These are phyloP conservation scores for Odontamblyopus rebecca DNA, from an alignment of 2,797 vertebrate species.

Conservation along the genomic window DNA sequence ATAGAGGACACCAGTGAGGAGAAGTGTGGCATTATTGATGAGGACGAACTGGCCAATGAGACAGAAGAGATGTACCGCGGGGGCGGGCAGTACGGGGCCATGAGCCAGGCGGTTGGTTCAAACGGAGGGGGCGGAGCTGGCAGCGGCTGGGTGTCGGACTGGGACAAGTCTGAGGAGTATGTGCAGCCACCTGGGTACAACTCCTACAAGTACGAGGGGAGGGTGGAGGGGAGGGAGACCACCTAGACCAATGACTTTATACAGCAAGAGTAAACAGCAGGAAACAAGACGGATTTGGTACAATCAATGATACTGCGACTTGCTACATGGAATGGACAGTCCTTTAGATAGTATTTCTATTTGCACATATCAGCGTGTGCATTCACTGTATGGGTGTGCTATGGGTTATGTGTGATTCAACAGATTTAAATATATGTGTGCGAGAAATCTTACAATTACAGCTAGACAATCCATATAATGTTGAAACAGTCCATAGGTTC, in stretches of 20 bases:
- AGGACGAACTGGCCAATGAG: slow-evolving; percentile 79
- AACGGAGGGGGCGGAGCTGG: slow-evolving; percentile 61
- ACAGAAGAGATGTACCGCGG: slow-evolving; percentile 77
- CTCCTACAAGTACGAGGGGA: slow-evolving; percentile 67
- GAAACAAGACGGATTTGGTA: slow-evolving; percentile 41
- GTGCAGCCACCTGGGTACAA: slow-evolving; percentile 74
- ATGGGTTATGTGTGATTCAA: slow-evolving; percentile 15
- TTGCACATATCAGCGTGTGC: slow-evolving; percentile 46
- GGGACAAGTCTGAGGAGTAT: slow-evolving; percentile 80
- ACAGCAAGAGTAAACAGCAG: slow-evolving; percentile 20
- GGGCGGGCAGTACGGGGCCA: slow-evolving; percentile 70
- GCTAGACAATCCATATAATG: not conserved
- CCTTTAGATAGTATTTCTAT: slow-evolving; percentile 53
- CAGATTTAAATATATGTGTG: slow-evolving; percentile 26
- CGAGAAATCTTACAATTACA: not conserved
- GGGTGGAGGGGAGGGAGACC: slow-evolving; percentile 61
- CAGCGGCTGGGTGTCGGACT: slow-evolving; percentile 75
- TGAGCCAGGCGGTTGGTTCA: slow-evolving; percentile 61
- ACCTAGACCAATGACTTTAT: slow-evolving; percentile 50
- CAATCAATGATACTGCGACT: slow-evolving; percentile 42
- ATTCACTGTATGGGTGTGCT: slow-evolving; percentile 31
- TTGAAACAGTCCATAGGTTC: not conserved
- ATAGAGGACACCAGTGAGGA: slow-evolving; percentile 88
- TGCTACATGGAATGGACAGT: slow-evolving; percentile 52
- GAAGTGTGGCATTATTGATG: slow-evolving; percentile 83